Evolutionary conservation across 2,113 vertebrate genomes (phyloP).

Genomic region (Pagrus major): DNA sequence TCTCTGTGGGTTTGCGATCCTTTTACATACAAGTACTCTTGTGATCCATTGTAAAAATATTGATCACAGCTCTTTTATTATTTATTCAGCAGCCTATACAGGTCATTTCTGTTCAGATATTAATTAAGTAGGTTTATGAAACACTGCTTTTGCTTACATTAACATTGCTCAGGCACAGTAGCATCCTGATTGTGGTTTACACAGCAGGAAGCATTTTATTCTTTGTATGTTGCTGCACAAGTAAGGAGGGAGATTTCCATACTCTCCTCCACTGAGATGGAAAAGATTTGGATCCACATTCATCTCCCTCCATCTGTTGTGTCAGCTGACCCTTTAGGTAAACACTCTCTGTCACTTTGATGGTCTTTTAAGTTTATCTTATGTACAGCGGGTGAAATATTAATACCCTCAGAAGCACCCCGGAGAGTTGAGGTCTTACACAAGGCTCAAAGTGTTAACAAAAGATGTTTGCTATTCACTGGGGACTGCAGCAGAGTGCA

Average conservation of each 20-base stretch:
- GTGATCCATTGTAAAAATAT: neutral
- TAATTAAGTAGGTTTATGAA: neutral
- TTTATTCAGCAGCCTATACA: neutral
- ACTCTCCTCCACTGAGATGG: neutral
- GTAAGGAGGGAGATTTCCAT: conserved; percentile 17
- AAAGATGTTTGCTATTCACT: conserved; percentile 45
- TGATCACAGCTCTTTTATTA: neutral
- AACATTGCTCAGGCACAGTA: neutral
- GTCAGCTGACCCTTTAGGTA: conserved; percentile 51
- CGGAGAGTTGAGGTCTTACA: conserved; percentile 32
- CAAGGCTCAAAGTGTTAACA: conserved; percentile 52
- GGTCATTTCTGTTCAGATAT: neutral
- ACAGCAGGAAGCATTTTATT: neutral
- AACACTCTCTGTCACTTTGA: conserved; percentile 43
- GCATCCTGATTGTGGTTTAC: neutral
- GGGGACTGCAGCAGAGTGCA: conserved; percentile 47
- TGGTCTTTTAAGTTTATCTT: conserved; percentile 48
- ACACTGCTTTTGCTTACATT: neutral
- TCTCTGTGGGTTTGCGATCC: neutral
- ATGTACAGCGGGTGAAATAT: conserved; percentile 58
- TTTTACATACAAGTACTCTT: neutral
- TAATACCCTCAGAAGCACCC: conserved; percentile 39
- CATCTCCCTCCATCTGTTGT: conserved; percentile 32
- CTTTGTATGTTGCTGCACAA: neutral
- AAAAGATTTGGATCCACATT: conserved; percentile 30